Evolutionary conservation across 2,888 invertebrate genomes (phyloP).

Genomic region (Noctua fimbriata): DNA sequence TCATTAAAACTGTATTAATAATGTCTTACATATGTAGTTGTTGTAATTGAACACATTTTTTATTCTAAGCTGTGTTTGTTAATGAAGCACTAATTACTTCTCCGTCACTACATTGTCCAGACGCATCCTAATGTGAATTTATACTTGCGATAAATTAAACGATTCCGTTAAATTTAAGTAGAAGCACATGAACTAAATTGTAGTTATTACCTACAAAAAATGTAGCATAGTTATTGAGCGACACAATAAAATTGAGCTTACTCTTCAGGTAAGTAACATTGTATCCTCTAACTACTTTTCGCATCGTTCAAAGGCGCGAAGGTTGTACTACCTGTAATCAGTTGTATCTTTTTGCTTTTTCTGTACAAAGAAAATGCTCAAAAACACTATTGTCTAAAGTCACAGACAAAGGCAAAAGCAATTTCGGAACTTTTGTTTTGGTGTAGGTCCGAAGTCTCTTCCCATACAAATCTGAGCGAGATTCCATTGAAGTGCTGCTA

Average conservation of each 20-base stretch:
- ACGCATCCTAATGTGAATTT: conserved; percentile 11
- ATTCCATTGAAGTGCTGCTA: conserved; percentile 66
- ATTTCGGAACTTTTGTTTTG: conserved; percentile 31
- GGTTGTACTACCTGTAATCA: conserved; percentile 6
- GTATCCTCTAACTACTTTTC: conserved; percentile 13
- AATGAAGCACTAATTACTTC: conserved; percentile 20
- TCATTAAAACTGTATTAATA: conserved; percentile 63
- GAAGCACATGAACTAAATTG: background rate
- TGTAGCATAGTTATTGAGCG: background rate
- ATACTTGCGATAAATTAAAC: conserved; percentile 1
- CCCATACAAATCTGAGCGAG: conserved; percentile 45
- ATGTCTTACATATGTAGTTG: conserved; percentile 20
- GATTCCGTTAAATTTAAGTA: background rate
- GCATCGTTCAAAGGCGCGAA: background rate
- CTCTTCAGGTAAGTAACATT: conserved; percentile 11
- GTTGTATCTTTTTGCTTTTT: conserved; percentile 16
- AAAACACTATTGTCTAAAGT: conserved; percentile 22
- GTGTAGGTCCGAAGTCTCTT: conserved; percentile 7
- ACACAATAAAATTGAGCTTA: background rate
- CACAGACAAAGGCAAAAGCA: conserved; percentile 36
- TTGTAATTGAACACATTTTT: conserved; percentile 39
- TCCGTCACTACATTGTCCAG: conserved; percentile 8
- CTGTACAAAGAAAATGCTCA: conserved; percentile 9
- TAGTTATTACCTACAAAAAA: background rate
- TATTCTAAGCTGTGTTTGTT: conserved; percentile 12